A percentile compares a stretch with the other conserved stretches of the same genome.
Conservation (phyloP, 2,113 vertebrate species). For the Cranoglanis bouderius region DNA sequence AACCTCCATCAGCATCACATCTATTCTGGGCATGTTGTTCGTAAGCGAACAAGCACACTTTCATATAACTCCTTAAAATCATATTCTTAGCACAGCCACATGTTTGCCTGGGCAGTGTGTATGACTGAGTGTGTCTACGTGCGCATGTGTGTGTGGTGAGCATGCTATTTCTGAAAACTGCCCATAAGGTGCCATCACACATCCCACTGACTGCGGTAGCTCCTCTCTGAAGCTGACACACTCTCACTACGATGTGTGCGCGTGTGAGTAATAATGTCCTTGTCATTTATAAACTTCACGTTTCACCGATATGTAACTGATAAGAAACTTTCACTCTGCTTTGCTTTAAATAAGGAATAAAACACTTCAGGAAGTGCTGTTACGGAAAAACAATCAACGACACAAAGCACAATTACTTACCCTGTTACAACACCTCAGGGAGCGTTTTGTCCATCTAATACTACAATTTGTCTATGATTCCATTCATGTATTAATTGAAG, state of each 20-base stretch:
- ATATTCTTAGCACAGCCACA: conserved; percentile 59
- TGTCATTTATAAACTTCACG: conserved; percentile 46
- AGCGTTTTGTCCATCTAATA: background rate
- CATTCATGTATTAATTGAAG: background rate
- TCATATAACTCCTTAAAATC: conserved; percentile 24
- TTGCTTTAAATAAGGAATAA: background rate
- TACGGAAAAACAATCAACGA: background rate
- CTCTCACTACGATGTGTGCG: conserved; percentile 19
- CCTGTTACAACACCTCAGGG: background rate
- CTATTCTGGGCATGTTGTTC: conserved; percentile 43
- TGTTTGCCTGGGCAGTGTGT: conserved; percentile 56
- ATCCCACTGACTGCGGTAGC: conserved; percentile 54
- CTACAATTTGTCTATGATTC: background rate
- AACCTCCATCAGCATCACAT: conserved; percentile 28
- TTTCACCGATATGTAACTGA: conserved; percentile 26
- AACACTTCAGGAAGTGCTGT: background rate
- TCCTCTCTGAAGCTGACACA: conserved; percentile 54
- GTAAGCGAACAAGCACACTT: conserved; percentile 42
- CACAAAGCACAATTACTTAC: background rate
- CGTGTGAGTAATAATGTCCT: conserved; percentile 36
- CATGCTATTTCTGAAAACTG: conserved; percentile 54
- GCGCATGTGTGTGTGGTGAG: conserved; percentile 48
- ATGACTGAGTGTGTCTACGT: conserved; percentile 33
- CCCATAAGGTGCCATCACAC: conserved; percentile 59
- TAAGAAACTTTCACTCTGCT: conserved; percentile 6